A percentile compares a stretch with the other conserved stretches of the same genome.
Evolutionary conservation across 2,113 vertebrate genomes (phyloP).

Genomic region (Abramis brama): DNA sequence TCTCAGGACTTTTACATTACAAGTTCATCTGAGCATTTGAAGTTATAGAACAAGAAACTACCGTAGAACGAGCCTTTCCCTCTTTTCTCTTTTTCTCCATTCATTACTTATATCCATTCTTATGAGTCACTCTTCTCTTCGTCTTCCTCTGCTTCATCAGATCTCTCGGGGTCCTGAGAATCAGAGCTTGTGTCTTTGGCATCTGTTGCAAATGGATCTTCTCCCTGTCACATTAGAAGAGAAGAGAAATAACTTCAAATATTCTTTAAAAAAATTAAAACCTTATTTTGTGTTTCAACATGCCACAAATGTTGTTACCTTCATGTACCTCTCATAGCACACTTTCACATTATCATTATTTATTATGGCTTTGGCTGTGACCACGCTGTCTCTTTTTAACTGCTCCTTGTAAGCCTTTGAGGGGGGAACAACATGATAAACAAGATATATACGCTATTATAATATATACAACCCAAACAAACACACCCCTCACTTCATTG

Average conservation of each 20-base stretch:
- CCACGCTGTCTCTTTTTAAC: conserved; percentile 86
- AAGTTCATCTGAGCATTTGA: neutral
- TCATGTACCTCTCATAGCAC: conserved; percentile 84
- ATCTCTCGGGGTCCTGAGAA: conserved; percentile 55
- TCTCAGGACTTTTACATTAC: neutral
- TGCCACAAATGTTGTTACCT: conserved; percentile 70
- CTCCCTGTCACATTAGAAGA: conserved; percentile 70
- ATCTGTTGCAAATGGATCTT: conserved; percentile 83
- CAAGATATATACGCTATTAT: too few species aligned
- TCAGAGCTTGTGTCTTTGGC: conserved; percentile 60
- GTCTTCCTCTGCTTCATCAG: conserved; percentile 26
- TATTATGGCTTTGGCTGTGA: conserved; percentile 87
- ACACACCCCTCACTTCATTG: too few species aligned
- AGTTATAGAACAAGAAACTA: neutral
- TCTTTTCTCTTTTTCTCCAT: neutral
- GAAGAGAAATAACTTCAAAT: neutral
- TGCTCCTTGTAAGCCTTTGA: conserved; percentile 84
- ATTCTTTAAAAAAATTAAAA: neutral
- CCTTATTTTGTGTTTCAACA: neutral
- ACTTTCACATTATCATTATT: conserved; percentile 86
- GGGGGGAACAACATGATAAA: conserved; percentile 32
- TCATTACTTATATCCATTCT: neutral
- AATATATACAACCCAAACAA: too few species aligned
- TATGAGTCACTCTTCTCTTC: neutral
- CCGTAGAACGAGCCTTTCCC: neutral